phyloP scores from a whole-genome alignment of 2,113 vertebrate species.

The Triplophysa tibetana region DNA sequence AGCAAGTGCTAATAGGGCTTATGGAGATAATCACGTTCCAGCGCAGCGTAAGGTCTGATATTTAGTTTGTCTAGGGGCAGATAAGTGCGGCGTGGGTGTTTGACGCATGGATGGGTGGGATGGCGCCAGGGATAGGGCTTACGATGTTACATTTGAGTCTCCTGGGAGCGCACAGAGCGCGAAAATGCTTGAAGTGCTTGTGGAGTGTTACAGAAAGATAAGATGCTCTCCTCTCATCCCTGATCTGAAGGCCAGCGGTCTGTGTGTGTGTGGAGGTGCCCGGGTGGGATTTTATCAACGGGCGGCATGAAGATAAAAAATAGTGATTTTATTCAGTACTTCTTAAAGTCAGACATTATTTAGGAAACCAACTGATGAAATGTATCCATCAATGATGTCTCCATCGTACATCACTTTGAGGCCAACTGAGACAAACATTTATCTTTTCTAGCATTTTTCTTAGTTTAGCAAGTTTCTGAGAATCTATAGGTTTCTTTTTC shows the following conservation, averaged over 20 bases:
- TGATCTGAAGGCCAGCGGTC: slow-evolving; percentile 22
- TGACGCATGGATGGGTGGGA: slow-evolving; percentile 36
- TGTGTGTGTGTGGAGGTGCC: neutral
- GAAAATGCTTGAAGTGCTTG: slow-evolving; percentile 47
- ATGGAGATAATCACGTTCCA: slow-evolving; percentile 64
- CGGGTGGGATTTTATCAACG: neutral
- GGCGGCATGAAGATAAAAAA: neutral
- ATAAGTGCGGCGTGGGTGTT: slow-evolving; percentile 57
- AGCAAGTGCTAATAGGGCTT: slow-evolving; percentile 56
- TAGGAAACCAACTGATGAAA: neutral
- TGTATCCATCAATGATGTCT: neutral
- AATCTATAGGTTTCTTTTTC: neutral
- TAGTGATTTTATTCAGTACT: neutral
- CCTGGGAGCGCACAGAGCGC: slow-evolving; percentile 19
- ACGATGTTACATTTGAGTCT: slow-evolving; percentile 14
- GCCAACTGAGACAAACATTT: neutral
- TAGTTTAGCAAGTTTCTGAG: neutral
- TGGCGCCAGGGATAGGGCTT: slow-evolving; percentile 1
- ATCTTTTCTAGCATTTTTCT: neutral
- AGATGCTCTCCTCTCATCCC: slow-evolving; percentile 22
- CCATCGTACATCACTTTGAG: neutral
- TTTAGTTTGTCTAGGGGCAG: slow-evolving; percentile 57
- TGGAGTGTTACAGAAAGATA: slow-evolving; percentile 49
- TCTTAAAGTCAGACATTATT: neutral
- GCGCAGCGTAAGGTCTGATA: slow-evolving; percentile 56